These are phyloP conservation scores for Tylochromis polylepis DNA, from an alignment of 2,113 vertebrate genomes.

Conservation along the genomic window DNA sequence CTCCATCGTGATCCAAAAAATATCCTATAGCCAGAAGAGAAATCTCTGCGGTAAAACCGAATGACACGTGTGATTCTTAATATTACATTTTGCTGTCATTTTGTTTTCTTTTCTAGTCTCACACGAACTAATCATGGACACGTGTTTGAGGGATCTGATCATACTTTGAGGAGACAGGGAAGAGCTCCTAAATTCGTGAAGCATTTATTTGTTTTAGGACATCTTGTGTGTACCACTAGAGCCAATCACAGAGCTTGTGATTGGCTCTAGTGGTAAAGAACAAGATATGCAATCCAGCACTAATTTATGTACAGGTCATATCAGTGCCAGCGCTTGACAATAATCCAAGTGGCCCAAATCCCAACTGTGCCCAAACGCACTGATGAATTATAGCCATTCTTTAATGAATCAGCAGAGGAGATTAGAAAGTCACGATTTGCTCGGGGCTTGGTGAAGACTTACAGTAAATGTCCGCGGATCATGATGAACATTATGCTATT, in stretches of 20 bases:
- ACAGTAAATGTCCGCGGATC: not conserved
- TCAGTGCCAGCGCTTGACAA: not conserved
- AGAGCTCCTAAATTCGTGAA: not conserved
- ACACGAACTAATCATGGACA: not conserved
- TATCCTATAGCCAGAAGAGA: not conserved
- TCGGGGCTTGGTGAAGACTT: not conserved
- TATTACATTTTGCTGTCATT: not conserved
- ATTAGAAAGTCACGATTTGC: slow-evolving; percentile 16
- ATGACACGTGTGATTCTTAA: not conserved
- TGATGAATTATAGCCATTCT: slow-evolving; percentile 1
- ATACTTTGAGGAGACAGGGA: not conserved
- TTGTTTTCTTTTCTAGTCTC: not conserved
- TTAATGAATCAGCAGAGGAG: slow-evolving; percentile 14
- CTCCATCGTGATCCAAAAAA: not conserved
- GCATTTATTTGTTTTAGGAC: not conserved
- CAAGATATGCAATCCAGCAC: not conserved
- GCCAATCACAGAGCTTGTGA: too few relatives aligned
- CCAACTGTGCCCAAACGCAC: not conserved
- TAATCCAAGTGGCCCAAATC: not conserved
- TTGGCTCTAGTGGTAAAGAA: not conserved
- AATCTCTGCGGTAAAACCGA: not conserved
- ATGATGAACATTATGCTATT: not conserved
- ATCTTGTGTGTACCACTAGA: not conserved
- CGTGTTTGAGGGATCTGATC: not conserved
- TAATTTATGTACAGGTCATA: not conserved